Evolutionary conservation across 2,888 invertebrate species (phyloP).

Genomic region (Ophion ellenae): DNA sequence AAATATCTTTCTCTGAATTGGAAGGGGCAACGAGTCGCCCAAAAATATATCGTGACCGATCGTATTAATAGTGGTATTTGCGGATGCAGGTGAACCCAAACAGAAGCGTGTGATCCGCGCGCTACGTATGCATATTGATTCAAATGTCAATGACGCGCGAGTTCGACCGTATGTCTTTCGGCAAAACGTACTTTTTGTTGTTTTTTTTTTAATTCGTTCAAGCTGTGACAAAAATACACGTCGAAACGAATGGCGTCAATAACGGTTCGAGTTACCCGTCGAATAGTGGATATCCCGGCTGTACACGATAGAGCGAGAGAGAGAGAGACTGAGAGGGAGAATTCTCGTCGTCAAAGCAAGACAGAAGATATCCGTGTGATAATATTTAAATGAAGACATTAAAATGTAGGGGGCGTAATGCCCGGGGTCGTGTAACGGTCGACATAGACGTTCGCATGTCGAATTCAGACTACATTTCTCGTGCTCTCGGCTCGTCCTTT

Average conservation of each 20-base stretch:
- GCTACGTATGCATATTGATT: conserved; percentile 26
- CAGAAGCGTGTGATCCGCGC: not conserved
- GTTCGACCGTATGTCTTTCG: not conserved
- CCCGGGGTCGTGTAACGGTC: conserved; percentile 31
- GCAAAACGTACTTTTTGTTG: conserved; percentile 4
- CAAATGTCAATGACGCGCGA: conserved; percentile 43
- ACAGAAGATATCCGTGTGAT: conserved; percentile 27
- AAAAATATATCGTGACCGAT: conserved; percentile 4
- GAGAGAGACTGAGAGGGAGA: conserved; percentile 12
- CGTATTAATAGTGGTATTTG: not conserved
- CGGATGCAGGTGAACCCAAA: not conserved
- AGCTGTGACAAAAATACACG: conserved; percentile 37
- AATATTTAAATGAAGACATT: conserved; percentile 67
- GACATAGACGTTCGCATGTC: conserved; percentile 38
- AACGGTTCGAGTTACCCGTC: conserved; percentile 23
- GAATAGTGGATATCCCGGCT: conserved; percentile 33
- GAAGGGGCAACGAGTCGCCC: not conserved
- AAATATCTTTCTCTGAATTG: no score
- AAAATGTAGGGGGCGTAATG: conserved; percentile 56
- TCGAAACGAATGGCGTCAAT: conserved; percentile 28
- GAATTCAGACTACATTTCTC: conserved; percentile 19
- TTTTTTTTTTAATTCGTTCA: conserved; percentile 7
- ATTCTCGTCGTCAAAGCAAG: conserved; percentile 25
- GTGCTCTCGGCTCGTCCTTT: conserved; percentile 6
- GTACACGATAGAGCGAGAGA: not conserved